Conservation (phyloP, 2,888 invertebrate species). For the Drosophila diplacantha region DNA sequence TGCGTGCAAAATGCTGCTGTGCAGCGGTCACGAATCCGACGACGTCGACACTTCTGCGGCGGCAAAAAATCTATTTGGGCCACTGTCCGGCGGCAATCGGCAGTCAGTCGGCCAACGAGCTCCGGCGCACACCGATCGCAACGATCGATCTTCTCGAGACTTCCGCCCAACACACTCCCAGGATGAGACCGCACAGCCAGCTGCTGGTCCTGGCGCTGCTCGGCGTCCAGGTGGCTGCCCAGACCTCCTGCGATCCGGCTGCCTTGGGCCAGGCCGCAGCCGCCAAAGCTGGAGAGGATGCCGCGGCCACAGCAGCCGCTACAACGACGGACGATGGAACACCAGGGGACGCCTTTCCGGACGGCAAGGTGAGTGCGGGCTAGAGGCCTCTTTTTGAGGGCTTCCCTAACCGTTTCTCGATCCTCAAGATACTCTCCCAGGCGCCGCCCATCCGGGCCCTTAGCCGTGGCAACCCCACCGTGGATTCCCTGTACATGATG, state of each 20-base stretch:
- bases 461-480: conserved; percentile 37
- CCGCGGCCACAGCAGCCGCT: not conserved
- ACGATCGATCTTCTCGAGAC: conserved; percentile 13
- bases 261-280: conserved; percentile 2
- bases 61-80: conserved; percentile 70
- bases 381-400: not conserved
- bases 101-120: conserved; percentile 61
- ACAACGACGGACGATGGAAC: not conserved
- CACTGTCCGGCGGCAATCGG: conserved; percentile 35
- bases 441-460: conserved; percentile 33
- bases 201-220: conserved; percentile 44
- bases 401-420: not conserved
- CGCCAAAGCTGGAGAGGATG: not conserved
- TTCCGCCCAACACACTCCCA: not conserved
- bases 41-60: conserved; percentile 47
- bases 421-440: conserved; percentile 56
- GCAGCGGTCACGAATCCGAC: conserved; percentile 31
- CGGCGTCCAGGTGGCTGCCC: conserved; percentile 23
- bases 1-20: conserved; percentile 33
- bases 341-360: not conserved
- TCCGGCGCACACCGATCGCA: conserved; percentile 39
- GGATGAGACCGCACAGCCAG: conserved; percentile 46
- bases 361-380: not conserved
- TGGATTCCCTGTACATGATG: conserved; percentile 47
- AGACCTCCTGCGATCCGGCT: conserved; percentile 2